Percentiles rank a stretch among this genome's conserved stretches.
Evolutionary conservation across 2,113 vertebrate species (phyloP).

Genomic region (Rhipidura dahli): DNA sequence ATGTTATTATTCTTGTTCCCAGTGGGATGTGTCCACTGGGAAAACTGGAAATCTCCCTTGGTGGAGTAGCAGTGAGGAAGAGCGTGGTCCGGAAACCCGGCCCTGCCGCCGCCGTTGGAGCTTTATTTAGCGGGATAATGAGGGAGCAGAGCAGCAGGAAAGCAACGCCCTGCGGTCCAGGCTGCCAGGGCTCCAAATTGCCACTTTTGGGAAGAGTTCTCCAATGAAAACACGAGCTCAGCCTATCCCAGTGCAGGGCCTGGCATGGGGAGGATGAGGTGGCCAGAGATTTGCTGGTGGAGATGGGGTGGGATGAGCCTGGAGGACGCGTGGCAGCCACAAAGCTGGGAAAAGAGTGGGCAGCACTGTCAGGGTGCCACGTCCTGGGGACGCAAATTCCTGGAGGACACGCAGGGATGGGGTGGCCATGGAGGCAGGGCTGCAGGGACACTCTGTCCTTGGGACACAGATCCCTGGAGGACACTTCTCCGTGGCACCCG

Average conservation of each 20-base stretch:
- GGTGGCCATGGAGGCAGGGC: neutral
- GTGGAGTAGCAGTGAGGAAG: neutral
- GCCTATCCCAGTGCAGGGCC: neutral
- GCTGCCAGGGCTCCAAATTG: neutral
- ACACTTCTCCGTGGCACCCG: fast-evolving
- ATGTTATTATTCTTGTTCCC: neutral
- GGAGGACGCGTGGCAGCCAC: neutral
- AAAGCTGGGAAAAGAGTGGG: neutral
- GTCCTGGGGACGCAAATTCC: fast-evolving
- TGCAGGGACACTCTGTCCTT: neutral
- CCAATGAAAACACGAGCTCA: slow-evolving; percentile 30
- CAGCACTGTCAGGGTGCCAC: fast-evolving
- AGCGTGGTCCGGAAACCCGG: slow-evolving; percentile 27
- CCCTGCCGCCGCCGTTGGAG: neutral
- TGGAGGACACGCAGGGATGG: neutral
- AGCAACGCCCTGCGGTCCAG: neutral
- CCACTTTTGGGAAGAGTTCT: neutral
- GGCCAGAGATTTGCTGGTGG: neutral
- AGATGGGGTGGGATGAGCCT: neutral
- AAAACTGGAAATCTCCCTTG: neutral
- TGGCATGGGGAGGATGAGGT: neutral
- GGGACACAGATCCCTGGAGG: neutral
- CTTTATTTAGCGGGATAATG: slow-evolving; percentile 55
- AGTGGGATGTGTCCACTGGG: neutral
- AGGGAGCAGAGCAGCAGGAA: slow-evolving; percentile 34